A percentile compares a stretch with the other conserved stretches of the same genome.
phyloP scores from a whole-genome alignment of 2,797 vertebrate species.

The Sebastes wilsoni region DNA sequence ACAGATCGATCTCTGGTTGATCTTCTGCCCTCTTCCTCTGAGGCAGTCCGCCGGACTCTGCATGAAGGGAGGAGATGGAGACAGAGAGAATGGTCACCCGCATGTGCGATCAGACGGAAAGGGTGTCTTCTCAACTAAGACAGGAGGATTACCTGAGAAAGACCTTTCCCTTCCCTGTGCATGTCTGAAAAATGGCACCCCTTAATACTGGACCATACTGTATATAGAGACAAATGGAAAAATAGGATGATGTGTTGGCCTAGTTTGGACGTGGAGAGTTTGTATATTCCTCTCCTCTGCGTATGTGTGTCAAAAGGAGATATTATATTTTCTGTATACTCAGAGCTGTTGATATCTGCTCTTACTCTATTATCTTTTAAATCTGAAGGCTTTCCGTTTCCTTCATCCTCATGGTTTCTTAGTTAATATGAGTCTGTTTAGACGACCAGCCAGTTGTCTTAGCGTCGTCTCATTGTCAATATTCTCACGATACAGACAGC shows the following conservation, averaged over 20 bases:
- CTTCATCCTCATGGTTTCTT: neutral
- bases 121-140: constrained; percentile 1
- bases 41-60: constrained; percentile 11
- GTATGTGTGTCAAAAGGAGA: neutral
- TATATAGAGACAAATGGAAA: neutral
- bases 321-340: neutral
- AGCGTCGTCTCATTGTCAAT: neutral
- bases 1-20: constrained; percentile 19
- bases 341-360: neutral
- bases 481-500: neutral
- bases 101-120: constrained; percentile 15
- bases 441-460: neutral
- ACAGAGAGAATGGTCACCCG: neutral
- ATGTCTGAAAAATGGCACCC: neutral
- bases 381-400: neutral
- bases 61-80: neutral
- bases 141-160: constrained; percentile 5
- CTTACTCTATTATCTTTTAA: neutral
- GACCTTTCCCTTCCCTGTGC: neutral
- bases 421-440: neutral
- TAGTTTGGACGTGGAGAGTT: neutral
- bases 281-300: neutral
- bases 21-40: neutral
- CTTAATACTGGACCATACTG: neutral
- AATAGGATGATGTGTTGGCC: neutral